These are phyloP conservation scores for Lucifuga dentata DNA, from an alignment of 2,113 vertebrate species.

Conservation along the genomic window DNA sequence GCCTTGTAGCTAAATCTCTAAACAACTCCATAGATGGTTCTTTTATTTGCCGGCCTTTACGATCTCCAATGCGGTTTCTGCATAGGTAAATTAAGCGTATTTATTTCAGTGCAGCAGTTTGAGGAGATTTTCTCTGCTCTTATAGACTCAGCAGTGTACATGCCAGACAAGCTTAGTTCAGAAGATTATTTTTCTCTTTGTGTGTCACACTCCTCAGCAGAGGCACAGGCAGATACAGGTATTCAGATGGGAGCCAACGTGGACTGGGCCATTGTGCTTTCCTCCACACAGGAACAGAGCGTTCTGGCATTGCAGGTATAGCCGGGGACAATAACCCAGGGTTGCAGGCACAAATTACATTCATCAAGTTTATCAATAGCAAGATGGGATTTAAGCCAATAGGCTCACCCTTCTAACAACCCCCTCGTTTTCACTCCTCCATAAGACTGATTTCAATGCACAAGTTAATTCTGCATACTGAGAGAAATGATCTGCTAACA, in stretches of 20 bases:
- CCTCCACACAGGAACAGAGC: constrained; percentile 65
- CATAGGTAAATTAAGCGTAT: constrained; percentile 77
- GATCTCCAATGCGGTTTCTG: constrained; percentile 51
- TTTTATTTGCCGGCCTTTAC: constrained; percentile 79
- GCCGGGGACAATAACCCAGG: constrained; percentile 73
- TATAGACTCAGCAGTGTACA: constrained; percentile 79
- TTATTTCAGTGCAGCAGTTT: constrained; percentile 80
- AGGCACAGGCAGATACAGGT: constrained; percentile 76
- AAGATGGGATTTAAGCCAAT: constrained; percentile 76
- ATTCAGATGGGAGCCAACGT: constrained; percentile 74
- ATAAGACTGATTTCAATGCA: constrained; percentile 69
- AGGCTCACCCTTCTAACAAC: constrained; percentile 60
- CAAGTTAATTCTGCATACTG: constrained; percentile 72
- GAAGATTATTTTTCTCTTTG: constrained; percentile 83
- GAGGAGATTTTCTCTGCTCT: constrained; percentile 80
- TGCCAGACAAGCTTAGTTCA: constrained; percentile 81
- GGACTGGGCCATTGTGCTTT: constrained; percentile 74
- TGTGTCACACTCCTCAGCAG: constrained; percentile 78
- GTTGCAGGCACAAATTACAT: constrained; percentile 78
- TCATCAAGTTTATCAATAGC: constrained; percentile 82
- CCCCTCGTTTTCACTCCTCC: constrained; percentile 41
- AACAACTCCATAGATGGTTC: constrained; percentile 64
- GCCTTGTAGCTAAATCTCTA: constrained; percentile 73
- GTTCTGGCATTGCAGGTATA: constrained; percentile 77
- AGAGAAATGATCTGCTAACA: constrained; percentile 63